Evolutionary conservation across 2,113 vertebrate genomes (phyloP), one percentile per base, ranked within the genome.

Genomic region (Rynchops niger): DNA sequence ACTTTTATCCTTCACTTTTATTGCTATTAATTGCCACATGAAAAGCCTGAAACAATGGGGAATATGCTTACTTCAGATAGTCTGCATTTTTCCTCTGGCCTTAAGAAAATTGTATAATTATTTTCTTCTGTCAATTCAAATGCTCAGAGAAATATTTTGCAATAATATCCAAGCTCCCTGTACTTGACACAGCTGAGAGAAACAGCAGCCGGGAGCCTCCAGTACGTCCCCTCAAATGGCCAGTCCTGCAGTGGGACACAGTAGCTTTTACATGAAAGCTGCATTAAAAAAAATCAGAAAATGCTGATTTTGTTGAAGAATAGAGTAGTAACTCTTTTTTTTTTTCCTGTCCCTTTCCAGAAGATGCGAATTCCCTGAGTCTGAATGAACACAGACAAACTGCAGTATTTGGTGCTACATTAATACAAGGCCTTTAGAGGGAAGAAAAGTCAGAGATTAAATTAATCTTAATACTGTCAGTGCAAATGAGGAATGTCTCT

Each of bases 51-150:
- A 95, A 96, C 80, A 94, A 90, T 82, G 32, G 25, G 56, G 73
- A 67, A 94, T 93, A 83, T 88, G 42, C 43, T 78, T 76, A 58
- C 71, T 84, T 93, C 43, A 40, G 53, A 92, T 72, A 74, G 34
- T 55, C 79, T 78, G 78, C 59, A 82, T 93, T 91, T 87, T 71
- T 90, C 34, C 50, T 80, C 40, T 84, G 42, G 36, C 52, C 80
- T 92, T 82, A 72, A 94, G 65, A 92, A 91, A 78, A 94, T 30
- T 12, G 19, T 47, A 25, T 84, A 69, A 79, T 93, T 83, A 11
- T 76, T 95, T 96, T 95, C 32, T 90, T 85, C 59, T 95, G n/a
- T 76, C 77, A 87, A 94, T 86, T 87, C 50, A 77, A 72, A 61
- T 78, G 43, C 69, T 95, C 73, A 72, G 55, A 81, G 30, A 91